A percentile compares a stretch with the other conserved stretches of the same genome.
Evolutionary conservation across 1,140 invertebrate species (phyloP).

Genomic region (Drosophila miranda): DNA sequence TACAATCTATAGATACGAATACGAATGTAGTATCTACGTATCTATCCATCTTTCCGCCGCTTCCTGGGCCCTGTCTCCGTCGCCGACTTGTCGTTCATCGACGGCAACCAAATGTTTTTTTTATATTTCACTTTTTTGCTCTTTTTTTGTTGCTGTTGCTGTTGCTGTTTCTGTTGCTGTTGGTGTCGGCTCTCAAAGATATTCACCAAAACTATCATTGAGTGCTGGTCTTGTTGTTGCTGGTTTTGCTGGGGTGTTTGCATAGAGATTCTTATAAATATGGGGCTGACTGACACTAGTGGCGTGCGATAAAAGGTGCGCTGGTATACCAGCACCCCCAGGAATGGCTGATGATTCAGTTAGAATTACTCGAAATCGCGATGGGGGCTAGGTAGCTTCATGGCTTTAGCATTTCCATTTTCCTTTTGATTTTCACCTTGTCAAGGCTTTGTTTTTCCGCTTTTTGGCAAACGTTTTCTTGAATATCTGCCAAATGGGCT

Average conservation of each 20-base stretch:
- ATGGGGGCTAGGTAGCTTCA: no score
- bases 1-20: conserved; percentile 64
- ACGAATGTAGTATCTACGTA: conserved; percentile 35
- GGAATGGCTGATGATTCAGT: no score
- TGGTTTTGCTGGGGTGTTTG: conserved; percentile 41
- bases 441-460: no score
- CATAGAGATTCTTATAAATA: conserved; percentile 62
- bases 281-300: conserved; percentile 46
- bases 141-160: conserved; percentile 18
- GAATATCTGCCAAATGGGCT: conserved; percentile 39
- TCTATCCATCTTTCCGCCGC: conserved; percentile 49
- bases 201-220: conserved; percentile 59
- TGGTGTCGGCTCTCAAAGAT: conserved; percentile 42
- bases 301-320: conserved; percentile 29
- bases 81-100: conserved; percentile 60
- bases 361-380: no score
- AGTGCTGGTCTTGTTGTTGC: conserved; percentile 43
- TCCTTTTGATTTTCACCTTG: conserved; percentile 15
- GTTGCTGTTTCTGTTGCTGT: conserved; percentile 1
- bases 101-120: conserved; percentile 62
- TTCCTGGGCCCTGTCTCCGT: conserved; percentile 20
- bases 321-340: no score
- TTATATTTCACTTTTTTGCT: conserved; percentile 30
- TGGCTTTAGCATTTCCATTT: no score
- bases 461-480: conserved; percentile 15